phyloP scores from a whole-genome alignment of 2,113 vertebrate genomes.

The Malurus elegans region DNA sequence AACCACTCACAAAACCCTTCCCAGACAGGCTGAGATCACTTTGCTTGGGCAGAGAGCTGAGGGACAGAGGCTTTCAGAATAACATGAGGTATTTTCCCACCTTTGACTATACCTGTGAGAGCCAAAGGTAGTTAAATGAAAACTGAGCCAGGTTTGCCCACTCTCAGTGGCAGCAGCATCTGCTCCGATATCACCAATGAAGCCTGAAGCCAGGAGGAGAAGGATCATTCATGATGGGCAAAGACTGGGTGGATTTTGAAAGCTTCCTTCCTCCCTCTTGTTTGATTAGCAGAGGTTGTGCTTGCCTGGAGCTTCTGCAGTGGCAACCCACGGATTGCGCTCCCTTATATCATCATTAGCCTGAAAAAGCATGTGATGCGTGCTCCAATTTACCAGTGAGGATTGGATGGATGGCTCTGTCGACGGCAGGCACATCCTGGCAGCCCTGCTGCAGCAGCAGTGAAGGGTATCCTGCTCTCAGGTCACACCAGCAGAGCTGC shows the following conservation, averaged over 20 bases:
- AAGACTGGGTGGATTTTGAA: background rate
- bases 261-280: background rate
- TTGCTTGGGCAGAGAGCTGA: background rate
- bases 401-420: background rate
- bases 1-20: background rate
- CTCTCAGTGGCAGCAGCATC: background rate
- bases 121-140: background rate
- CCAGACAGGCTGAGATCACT: background rate
- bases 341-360: constrained; percentile 48
- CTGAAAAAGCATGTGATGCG: background rate
- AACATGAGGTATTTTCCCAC: background rate
- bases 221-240: background rate
- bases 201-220: background rate
- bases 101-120: background rate
- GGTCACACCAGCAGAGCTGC: background rate
- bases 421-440: constrained; percentile 6
- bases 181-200: background rate
- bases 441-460: background rate
- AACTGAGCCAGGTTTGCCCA: background rate
- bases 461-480: background rate
- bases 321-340: background rate
- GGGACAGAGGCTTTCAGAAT: background rate
- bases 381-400: constrained; percentile 32
- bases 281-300: background rate
- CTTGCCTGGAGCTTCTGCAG: constrained; percentile 18